A percentile compares a stretch with the other conserved stretches of the same genome.
These are phyloP conservation scores for Epizoanthus rinbou DNA, from an alignment of 92 coral and sea anemone genomes.

Conservation along the genomic window DNA sequence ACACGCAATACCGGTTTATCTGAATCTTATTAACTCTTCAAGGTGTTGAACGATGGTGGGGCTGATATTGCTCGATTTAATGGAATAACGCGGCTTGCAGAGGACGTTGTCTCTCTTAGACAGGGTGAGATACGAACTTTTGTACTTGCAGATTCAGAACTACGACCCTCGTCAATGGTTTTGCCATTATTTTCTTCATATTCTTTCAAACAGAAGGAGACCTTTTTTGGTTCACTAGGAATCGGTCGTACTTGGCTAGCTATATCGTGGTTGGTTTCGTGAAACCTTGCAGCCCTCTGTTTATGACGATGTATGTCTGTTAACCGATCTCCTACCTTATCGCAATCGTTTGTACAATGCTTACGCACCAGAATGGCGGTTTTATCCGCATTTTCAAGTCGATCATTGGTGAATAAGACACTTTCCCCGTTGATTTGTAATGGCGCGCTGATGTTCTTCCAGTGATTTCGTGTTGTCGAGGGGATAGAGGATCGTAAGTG, in stretches of 20 bases:
- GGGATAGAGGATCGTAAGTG: background rate
- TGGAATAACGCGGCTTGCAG: background rate
- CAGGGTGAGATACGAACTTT: background rate
- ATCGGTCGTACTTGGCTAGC: background rate
- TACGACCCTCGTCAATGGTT: background rate
- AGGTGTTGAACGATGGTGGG: background rate
- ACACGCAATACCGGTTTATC: too few relatives aligned
- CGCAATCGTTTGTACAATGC: background rate
- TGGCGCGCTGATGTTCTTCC: background rate
- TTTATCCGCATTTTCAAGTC: background rate
- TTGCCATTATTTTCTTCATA: background rate
- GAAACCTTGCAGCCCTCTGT: background rate
- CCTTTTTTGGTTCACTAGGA: slow-evolving; percentile 11
- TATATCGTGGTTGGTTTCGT: background rate
- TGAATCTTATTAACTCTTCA: too few relatives aligned
- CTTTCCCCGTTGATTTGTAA: background rate
- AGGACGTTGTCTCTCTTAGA: background rate
- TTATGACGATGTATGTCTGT: background rate
- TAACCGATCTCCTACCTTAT: background rate
- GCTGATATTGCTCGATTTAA: slow-evolving; percentile 13
- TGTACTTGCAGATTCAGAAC: background rate
- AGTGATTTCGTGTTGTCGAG: background rate
- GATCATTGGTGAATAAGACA: background rate
- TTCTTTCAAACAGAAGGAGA: background rate
- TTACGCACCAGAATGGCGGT: background rate